Evolutionary conservation across 1,140 invertebrate genomes (phyloP), one percentile per base, ranked within the genome.

Genomic region (Drosophila tropicalis): DNA sequence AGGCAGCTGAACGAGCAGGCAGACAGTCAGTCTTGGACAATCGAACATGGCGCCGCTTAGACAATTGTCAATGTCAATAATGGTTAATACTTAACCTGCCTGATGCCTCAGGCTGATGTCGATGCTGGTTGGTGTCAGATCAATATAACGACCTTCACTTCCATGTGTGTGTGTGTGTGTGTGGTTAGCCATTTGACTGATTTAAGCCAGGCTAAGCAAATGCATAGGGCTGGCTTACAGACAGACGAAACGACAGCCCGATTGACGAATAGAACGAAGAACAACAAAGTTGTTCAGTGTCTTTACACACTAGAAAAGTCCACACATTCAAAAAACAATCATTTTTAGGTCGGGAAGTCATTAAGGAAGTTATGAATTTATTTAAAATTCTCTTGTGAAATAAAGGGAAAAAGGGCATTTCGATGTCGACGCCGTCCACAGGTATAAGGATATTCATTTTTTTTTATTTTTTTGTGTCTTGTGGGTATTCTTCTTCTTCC

Each of bases 31-130:
- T 22, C 44, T 56, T 55, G 34, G 15, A 22, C 58, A 61, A 19
- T 12, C 32, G 15, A 36, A 12, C 36, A 40, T 60, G 58, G 65
- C 67, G 62, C 70, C 41, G 32, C 62, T 64, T 67, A 69, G 75
- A 68, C 83, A 87, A 86, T 86, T 86, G 84, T 86, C 83, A 86
- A 86, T 86, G 83, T 86, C 83, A 86, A 87, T 89, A 87, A 86
- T 89, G 67, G 79, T 83, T 83, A 86, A 86, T 87, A 72, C 79
- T 83, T 81, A 81, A 76, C 68, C 15, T 67, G 15, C 62, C 65
- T 56, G 47, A 19, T 56, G 61, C 34, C 44, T 17, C 44, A 19
- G 7, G 44, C 44, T 29, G 13, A 44, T 65, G 41, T 0, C 5
- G 32, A 39, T 25, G 39, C 36, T 60, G 65, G 79, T 81, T 71